A percentile compares a stretch with the other conserved stretches of the same genome.
phyloP scores from a whole-genome alignment of 2,113 vertebrate genomes.

The Chionis minor region DNA sequence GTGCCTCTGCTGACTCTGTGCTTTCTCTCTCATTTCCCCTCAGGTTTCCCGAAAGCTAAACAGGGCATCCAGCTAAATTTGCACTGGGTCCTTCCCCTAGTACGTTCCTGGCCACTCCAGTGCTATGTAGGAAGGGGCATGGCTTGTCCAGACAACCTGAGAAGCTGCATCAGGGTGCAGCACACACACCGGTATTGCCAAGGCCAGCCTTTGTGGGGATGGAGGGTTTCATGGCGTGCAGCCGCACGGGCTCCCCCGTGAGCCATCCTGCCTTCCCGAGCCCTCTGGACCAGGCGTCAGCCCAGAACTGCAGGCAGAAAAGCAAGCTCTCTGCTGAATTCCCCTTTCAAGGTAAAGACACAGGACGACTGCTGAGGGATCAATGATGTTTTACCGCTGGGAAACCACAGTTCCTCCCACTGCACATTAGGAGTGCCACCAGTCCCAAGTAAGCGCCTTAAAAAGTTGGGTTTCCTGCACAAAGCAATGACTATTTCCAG shows the following conservation, averaged over 20 bases:
- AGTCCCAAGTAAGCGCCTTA: accelerated
- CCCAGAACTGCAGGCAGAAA: not conserved
- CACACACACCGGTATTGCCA: not conserved
- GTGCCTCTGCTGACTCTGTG: not conserved
- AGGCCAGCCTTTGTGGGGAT: not conserved
- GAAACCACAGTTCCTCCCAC: not conserved
- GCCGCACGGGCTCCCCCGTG: accelerated
- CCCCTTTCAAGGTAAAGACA: not conserved
- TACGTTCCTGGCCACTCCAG: not conserved
- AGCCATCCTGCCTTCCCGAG: not conserved
- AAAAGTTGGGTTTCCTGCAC: not conserved
- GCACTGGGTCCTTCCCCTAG: not conserved
- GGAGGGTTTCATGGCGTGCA: not conserved
- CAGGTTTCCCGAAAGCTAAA: not conserved
- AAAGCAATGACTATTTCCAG: not conserved
- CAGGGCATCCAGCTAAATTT: not conserved
- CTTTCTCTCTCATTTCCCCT: not conserved
- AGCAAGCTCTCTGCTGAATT: not conserved
- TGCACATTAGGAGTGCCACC: accelerated
- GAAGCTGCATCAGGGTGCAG: not conserved
- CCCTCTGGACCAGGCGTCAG: not conserved
- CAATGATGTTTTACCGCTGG: accelerated
- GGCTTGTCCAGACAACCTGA: not conserved
- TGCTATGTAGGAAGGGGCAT: accelerated
- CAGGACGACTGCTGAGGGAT: not conserved